Percentiles rank a stretch among this genome's conserved stretches.
Evolutionary conservation across 2,888 invertebrate species (phyloP).

Genomic region (Platycnemis pennipes): DNA sequence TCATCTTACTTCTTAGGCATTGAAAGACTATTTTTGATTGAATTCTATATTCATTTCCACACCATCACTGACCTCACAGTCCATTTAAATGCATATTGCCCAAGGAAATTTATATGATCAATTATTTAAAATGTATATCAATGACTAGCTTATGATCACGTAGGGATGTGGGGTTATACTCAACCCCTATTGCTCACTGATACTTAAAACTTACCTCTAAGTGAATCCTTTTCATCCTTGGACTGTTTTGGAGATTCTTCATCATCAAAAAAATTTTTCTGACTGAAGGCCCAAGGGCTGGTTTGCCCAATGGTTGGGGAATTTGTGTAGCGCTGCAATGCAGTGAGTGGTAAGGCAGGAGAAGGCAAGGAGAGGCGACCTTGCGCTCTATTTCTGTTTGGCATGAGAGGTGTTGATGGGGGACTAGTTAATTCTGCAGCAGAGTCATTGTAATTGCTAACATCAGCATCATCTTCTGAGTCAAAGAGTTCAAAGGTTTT

Average conservation of each 20-base stretch:
- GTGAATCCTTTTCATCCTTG: constrained; percentile 11
- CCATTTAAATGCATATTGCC: too few relatives aligned
- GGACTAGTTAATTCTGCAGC: not conserved
- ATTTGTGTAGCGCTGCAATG: constrained; percentile 8
- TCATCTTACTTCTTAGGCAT: too few relatives aligned
- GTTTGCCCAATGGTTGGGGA: not conserved
- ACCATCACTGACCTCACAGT: too few relatives aligned
- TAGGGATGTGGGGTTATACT: too few relatives aligned
- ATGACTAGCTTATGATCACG: too few relatives aligned
- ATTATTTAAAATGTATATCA: too few relatives aligned
- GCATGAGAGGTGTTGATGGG: constrained; percentile 13
- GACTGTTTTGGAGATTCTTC: not conserved
- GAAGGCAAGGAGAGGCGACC: constrained; percentile 25
- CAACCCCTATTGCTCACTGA: too few relatives aligned
- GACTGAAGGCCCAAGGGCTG: constrained; percentile 27
- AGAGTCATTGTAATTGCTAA: constrained; percentile 73
- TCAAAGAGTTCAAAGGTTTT: constrained; percentile 74
- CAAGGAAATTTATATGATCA: too few relatives aligned
- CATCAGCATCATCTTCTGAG: constrained; percentile 75
- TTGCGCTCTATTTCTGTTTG: not conserved
- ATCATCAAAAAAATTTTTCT: constrained; percentile 28
- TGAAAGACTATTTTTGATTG: too few relatives aligned
- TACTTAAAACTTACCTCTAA: constrained; percentile 5
- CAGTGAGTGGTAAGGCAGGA: constrained; percentile 52
- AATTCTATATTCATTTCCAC: too few relatives aligned